Evolutionary conservation across 2,888 invertebrate genomes (phyloP).

Genomic region (Drosophila ochracea): DNA sequence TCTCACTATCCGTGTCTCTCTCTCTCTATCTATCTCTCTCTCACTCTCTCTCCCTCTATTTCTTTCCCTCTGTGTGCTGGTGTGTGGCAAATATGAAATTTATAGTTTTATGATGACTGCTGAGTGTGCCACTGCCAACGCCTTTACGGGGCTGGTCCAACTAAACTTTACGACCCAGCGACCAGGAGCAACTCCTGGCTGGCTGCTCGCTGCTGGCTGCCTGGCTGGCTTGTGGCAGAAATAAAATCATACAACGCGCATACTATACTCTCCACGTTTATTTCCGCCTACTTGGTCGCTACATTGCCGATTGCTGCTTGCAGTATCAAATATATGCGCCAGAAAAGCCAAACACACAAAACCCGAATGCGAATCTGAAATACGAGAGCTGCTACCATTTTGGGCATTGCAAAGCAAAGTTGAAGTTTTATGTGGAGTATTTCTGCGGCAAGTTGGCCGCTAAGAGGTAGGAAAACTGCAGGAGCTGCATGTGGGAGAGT

Average conservation of each 20-base stretch:
- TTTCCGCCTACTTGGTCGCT: slow-evolving; percentile 79
- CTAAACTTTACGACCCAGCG: slow-evolving; percentile 75
- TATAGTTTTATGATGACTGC: slow-evolving; percentile 83
- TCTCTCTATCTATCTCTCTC: background rate
- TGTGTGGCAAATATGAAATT: slow-evolving; percentile 80
- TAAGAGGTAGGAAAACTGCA: slow-evolving; percentile 28
- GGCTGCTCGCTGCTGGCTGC: slow-evolving; percentile 24
- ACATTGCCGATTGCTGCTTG: slow-evolving; percentile 67
- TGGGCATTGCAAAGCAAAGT: slow-evolving; percentile 56
- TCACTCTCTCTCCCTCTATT: background rate
- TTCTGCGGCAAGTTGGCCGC: slow-evolving; percentile 57
- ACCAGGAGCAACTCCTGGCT: slow-evolving; percentile 36
- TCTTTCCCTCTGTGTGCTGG: slow-evolving; percentile 34
- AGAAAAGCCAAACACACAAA: slow-evolving; percentile 23
- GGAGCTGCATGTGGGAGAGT: slow-evolving; percentile 22
- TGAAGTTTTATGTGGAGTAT: slow-evolving; percentile 75
- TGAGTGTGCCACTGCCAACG: slow-evolving; percentile 79
- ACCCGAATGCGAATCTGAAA: slow-evolving; percentile 18
- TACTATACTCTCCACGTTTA: slow-evolving; percentile 46
- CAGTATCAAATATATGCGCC: slow-evolving; percentile 62
- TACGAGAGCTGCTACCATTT: slow-evolving; percentile 29
- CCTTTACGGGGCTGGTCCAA: slow-evolving; percentile 72
- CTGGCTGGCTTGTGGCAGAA: slow-evolving; percentile 58
- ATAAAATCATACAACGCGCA: slow-evolving; percentile 70
- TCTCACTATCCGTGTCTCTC: background rate